Base-by-base conservation (phyloP, 2,888 invertebrate species). In the Nemotelus pantherinus region DNA sequence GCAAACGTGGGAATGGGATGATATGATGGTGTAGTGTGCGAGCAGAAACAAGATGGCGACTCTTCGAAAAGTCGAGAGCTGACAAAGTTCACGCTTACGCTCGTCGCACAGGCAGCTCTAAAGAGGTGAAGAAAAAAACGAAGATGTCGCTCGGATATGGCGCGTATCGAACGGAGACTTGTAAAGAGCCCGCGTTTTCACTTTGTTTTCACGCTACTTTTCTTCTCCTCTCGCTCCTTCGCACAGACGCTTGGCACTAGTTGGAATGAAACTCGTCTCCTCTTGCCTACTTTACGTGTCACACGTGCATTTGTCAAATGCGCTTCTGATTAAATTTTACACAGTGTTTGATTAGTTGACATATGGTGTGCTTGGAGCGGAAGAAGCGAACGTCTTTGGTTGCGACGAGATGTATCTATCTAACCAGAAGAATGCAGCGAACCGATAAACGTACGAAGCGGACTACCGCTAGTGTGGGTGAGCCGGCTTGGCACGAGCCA, bases 401-500 rank as follows among this genome's bases (percentile, higher is more conserved):
- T 25, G 25, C 25, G 25, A 25, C 25, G 25, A 25, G 25, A 25
- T 25, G 25, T 25, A 25, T 1, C 25, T 25, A 25, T 25, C 25
- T 25, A 25, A 25, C 25, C 25, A 25, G 25, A 25, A 25, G 25
- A 25, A 25, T 25, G 25, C 25, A 25, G 60, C 60, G 39, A 7
- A 60, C 39, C 41, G 60, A 25, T 41, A 3, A 60, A 7, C 43
- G 65, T 45, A 45, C 45, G 45, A 3, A 58, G 9, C 58, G 58
- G 25, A 7, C 25, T 7, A 57, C 10, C 45, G 41, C 5, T 50
- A 41, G 50, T 50, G 68, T 68, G 68, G 41, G 68, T 68, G 67
- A 67, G 70, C 70, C 60, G 72, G 74, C 50, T 60, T 60, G 74
- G 74, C 74, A 63, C 74, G 60, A 74, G 74, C 60, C 39, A 74